A percentile compares a stretch with the other conserved stretches of the same genome.
These are phyloP conservation scores for Thera britannica DNA, from an alignment of 2,888 invertebrate species.

Conservation along the genomic window DNA sequence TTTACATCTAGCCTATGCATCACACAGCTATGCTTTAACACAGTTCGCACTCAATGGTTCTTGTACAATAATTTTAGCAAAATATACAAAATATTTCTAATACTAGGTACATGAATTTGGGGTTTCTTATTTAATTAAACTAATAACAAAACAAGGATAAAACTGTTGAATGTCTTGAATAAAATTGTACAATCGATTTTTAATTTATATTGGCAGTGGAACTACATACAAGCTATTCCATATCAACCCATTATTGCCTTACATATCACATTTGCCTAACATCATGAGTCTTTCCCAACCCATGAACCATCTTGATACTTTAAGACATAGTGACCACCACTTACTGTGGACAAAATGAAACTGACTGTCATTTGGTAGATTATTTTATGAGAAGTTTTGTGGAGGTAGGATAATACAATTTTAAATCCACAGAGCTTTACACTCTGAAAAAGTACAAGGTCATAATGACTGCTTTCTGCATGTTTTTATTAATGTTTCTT, in stretches of 20 bases:
- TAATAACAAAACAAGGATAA: background rate
- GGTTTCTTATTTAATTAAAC: constrained; percentile 4
- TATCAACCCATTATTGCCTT: constrained; percentile 23
- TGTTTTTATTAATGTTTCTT: no score
- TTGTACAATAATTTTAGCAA: constrained; percentile 46
- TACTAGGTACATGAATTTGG: constrained; percentile 17
- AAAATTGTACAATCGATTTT: constrained; percentile 3
- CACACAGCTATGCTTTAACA: constrained; percentile 53
- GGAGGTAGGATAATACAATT: no score
- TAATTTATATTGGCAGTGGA: constrained; percentile 15
- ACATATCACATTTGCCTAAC: constrained; percentile 21
- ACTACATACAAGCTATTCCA: constrained; percentile 10
- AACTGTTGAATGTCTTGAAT: background rate
- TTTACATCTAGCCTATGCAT: constrained; percentile 48
- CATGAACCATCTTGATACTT: constrained; percentile 2
- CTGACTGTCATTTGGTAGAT: no score
- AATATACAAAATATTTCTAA: constrained; percentile 39
- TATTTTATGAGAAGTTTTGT: no score
- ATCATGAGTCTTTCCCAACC: constrained; percentile 6
- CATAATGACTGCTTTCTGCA: no score
- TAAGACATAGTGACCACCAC: background rate
- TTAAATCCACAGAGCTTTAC: no score
- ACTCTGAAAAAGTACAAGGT: no score
- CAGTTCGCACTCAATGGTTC: constrained; percentile 41
- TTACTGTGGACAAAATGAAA: background rate